Base-by-base conservation (phyloP, 1,140 invertebrate genomes). In the Cydia pomonella region DNA sequence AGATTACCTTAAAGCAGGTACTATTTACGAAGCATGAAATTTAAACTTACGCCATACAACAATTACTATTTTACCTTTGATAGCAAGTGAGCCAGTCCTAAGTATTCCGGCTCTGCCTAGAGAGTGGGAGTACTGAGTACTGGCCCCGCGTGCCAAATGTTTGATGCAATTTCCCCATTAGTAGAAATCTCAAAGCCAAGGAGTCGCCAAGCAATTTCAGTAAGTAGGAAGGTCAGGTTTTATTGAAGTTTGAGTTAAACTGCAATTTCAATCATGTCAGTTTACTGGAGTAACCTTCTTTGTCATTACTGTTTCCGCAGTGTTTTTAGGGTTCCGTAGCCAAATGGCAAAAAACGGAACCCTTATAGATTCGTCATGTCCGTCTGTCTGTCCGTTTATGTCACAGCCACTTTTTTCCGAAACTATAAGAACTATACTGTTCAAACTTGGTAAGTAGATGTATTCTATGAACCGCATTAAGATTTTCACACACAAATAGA, bases 211-310 rank as follows among this genome's bases (percentile, higher is more conserved):
- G 81, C 86, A 84, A 87, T 88, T 87, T 82, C 27, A 72, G 47
- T 82, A 87, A 86, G 81, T 82, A 79, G 77, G 77, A 85, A 88
- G 87, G 87, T 84, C 87, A 87, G 75, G 71, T 79, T 85, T 84
- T 79, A 86, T 87, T 84, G 78, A 63, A 73, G 83, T 85, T 85
- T 44, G 21, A 6, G 64, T 53, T 53, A 71, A 75, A 62, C 47
- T 44, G 27, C 38, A 47, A 75, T 33, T 72, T 13, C 25, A 29
- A 63, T 63, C 25, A n/a, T 66, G n/a, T 33, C 29, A 18, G n/a
- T 69, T 69, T 69, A 69, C 64, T 69, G 29, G 10, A 38, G 41
- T 38, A 69, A 69, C 64, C 64, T 69, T 41, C 38, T 41, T 64
- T 33, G 29, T 9, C 27, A 18, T 18, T 18, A 59, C n/a, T 7